phyloP scores from a whole-genome alignment of 2,888 invertebrate genomes.

The Eurytoma californica region DNA sequence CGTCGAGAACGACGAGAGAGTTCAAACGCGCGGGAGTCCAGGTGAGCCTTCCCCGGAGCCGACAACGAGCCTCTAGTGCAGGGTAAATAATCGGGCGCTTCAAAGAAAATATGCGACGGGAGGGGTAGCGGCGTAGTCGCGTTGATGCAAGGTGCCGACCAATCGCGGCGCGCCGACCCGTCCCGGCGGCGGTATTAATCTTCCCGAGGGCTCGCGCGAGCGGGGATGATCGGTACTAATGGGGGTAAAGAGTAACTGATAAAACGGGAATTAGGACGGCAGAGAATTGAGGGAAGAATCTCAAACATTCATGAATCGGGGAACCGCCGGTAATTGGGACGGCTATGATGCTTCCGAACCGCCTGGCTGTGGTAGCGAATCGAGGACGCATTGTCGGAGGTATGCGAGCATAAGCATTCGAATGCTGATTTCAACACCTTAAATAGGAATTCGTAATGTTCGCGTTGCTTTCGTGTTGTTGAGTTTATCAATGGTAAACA shows the following conservation, averaged over 20 bases:
- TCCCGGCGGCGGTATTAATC: constrained; percentile 25
- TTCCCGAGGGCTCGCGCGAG: constrained; percentile 12
- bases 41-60: no score
- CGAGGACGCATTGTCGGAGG: no score
- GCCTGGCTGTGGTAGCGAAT: no score
- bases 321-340: not conserved
- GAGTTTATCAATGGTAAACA: no score
- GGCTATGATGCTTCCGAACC: no score
- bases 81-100: constrained; percentile 31
- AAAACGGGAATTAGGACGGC: constrained; percentile 13
- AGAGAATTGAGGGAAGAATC: not conserved
- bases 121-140: not conserved
- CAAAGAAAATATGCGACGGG: constrained; percentile 33
- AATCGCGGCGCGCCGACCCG: not conserved
- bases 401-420: no score
- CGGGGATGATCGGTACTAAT: constrained; percentile 14
- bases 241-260: constrained; percentile 4
- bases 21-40: no score
- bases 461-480: no score
- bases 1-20: no score
- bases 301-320: constrained; percentile 2
- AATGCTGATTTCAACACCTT: no score
- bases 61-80: constrained; percentile 26
- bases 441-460: no score
- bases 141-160: not conserved